Base-by-base conservation (phyloP, 2,113 vertebrate genomes). In the Scartelaos histophorus region DNA sequence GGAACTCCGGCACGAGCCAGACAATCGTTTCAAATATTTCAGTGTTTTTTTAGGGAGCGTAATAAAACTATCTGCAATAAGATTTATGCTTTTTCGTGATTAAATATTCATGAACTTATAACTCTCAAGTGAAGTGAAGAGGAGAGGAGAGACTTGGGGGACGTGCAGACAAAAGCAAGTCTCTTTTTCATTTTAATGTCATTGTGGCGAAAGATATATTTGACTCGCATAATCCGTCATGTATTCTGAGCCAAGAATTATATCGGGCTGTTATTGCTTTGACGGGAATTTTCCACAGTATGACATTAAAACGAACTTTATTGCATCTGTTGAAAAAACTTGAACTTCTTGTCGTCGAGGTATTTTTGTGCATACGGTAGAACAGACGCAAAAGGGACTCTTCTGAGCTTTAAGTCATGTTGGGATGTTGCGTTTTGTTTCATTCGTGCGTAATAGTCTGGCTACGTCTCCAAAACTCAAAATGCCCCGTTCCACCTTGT, bases 91-190 rank as follows among this genome's bases (percentile, higher is more conserved):
- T 58, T 66, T 71, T 66, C 22, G 25, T 53, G 9, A 13, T 15
- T n/a, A 35, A 45, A n/a, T 7, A 64, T 61, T 61, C 25, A 61
- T 61, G 58, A 61, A 61, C 58, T 61, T 34, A 61, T 61, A 61
- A 61, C 58, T 61, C 58, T 34, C 2, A 46, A 73, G 15, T 47
- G 54, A 19, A 34, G 45, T 58, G 56, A 74, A 25, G 53, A 22
- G 24, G 64, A 58, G 56, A 58, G 22, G 16, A 17, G 13, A 19
- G 15, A 43, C 38, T 43, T 17, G 5, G 13, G 24, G 22, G 57
- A 60, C 7, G 58, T 16, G 15, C 7, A 61, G 58, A 61, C 58
- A 61, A 61, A 34, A 25, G 22, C 56, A 24, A n/a, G 56, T 58
- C 25, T 6, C 13, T 35, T 17, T 61, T 61, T 61, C 58, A 61